Evolutionary conservation across 23 tunicate genomes (phyloP), one percentile per base, ranked within the genome.

Genomic region (Aplidium turbinatum): DNA sequence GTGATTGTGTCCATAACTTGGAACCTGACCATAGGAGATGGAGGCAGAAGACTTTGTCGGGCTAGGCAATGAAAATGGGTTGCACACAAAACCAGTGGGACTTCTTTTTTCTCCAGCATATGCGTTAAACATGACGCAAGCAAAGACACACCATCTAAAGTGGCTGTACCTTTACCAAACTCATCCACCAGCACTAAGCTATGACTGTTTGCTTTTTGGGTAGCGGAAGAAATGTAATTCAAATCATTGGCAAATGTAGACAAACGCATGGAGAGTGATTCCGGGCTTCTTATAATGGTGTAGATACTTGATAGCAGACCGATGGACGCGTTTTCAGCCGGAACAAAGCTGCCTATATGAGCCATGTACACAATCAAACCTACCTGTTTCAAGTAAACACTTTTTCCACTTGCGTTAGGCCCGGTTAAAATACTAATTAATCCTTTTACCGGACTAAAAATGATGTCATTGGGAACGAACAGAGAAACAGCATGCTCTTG

Each of bases 341-440:
- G 97, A 0, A 91, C 90, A 68, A 84, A 91, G 36, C 76, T 47
- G 9, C 97, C 97, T 53, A 91, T 84, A 23, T 79, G 79, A 27
- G 86, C 80, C 97, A 91, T 91, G 80, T 66, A 91, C 4, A 68
- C 91, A 32, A 91, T 74, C 35, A 91, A 29, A 29, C 97, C 97
- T 18, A 74, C 82, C 72, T 91, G 86, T 38, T 84, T 91, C 58
- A 91, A 67, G 36, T 78, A 91, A n/a, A 91, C 83, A 67, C 97
- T 91, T 78, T 91, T 91, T 13, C 97, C 97, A 74, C 97, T 78
- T 0, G 97, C 97, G 53, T 91, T 91, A 24, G 97, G 97, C 1
- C 97, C 97, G 0, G 97, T 91, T 22, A 91, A 61, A 26, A 91
- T 50, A 63, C 79, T 84, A 1, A 91, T 51, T 16, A 57, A 16